Evolutionary conservation across 1,140 invertebrate species (phyloP).

Genomic region (Grapholita molesta): DNA sequence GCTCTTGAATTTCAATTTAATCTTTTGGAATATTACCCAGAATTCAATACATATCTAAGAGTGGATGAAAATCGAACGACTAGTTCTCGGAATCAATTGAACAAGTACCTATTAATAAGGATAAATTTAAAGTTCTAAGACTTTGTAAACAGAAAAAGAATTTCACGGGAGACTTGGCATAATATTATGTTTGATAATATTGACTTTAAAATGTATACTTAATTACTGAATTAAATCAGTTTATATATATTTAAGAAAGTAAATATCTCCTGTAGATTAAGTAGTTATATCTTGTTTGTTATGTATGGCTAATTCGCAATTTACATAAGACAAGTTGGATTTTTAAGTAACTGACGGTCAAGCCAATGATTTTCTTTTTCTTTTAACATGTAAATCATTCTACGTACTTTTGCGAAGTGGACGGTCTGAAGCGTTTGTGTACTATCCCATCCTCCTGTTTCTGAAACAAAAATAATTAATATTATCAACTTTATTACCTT

Average conservation of each 20-base stretch:
- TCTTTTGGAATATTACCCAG: too few species aligned
- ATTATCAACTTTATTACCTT: slow-evolving; percentile 1
- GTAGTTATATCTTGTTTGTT: too few species aligned
- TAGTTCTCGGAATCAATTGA: background rate
- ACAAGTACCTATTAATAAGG: background rate
- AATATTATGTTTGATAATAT: background rate
- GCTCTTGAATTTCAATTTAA: background rate
- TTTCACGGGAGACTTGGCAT: background rate
- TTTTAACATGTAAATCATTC: too few species aligned
- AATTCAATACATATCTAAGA: background rate
- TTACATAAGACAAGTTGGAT: too few species aligned
- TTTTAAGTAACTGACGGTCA: too few species aligned
- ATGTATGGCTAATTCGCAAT: too few species aligned
- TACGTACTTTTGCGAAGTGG: slow-evolving; percentile 60
- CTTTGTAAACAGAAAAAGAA: background rate
- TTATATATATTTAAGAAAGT: too few species aligned
- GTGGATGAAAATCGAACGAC: background rate
- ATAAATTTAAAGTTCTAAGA: background rate
- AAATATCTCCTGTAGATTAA: too few species aligned
- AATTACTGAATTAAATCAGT: too few species aligned
- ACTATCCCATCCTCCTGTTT: slow-evolving; percentile 54
- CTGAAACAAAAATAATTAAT: slow-evolving; percentile 51
- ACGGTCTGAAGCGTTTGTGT: slow-evolving; percentile 65
- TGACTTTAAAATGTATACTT: background rate
- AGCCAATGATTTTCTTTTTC: too few species aligned